These are phyloP conservation scores for Pseudorasbora parva DNA, from an alignment of 2,113 vertebrate species.

Conservation along the genomic window DNA sequence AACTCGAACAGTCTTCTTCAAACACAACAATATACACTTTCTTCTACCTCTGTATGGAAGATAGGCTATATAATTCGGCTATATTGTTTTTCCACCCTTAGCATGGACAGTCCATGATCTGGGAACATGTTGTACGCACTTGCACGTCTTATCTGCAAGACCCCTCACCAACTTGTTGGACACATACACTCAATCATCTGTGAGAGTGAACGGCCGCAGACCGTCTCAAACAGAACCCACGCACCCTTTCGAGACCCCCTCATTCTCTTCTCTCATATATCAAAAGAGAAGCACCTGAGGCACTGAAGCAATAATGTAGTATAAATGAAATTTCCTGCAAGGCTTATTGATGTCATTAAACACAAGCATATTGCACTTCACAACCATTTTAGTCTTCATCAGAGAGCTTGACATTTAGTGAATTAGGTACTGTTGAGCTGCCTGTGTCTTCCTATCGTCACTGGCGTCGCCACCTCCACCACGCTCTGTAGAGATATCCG, in stretches of 20 bases:
- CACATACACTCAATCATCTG: constrained; percentile 3
- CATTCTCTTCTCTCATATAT: constrained; percentile 53
- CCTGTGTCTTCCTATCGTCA: constrained; percentile 73
- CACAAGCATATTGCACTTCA: constrained; percentile 78
- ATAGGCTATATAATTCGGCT: not conserved
- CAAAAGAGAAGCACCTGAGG: constrained; percentile 76
- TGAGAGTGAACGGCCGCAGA: not conserved
- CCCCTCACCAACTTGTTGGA: not conserved
- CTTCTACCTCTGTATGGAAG: not conserved
- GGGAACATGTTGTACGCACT: not conserved
- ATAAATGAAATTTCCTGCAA: constrained; percentile 81
- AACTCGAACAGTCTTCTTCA: not conserved
- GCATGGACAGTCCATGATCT: not conserved
- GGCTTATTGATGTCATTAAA: constrained; percentile 86
- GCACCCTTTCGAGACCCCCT: constrained; percentile 26
- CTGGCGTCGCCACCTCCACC: constrained; percentile 64
- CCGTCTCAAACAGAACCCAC: not conserved
- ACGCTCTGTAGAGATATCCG: constrained; percentile 77
- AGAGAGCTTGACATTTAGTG: constrained; percentile 81
- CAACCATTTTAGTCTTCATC: constrained; percentile 83
- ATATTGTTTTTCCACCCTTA: not conserved
- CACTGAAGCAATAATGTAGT: constrained; percentile 77
- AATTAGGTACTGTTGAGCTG: constrained; percentile 76
- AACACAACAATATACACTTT: not conserved
- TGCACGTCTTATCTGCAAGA: not conserved